These are phyloP conservation scores for Anthopleura xanthogrammica DNA, from an alignment of 92 coral and sea anemone genomes.

Conservation along the genomic window DNA sequence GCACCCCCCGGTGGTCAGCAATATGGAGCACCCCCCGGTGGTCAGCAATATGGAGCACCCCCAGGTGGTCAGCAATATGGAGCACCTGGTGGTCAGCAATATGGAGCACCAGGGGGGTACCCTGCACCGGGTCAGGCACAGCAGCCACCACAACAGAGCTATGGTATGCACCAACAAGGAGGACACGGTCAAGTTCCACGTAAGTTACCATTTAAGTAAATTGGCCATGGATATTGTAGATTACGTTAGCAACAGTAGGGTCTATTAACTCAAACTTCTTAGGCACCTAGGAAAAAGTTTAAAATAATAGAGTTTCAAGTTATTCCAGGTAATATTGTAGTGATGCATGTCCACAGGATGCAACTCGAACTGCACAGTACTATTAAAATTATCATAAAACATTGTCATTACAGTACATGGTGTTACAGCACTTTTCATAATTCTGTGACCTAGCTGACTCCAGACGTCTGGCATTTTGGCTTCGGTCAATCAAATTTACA, in stretches of 20 bases:
- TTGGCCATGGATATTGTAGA: background rate
- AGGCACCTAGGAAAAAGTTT: too few relatives aligned
- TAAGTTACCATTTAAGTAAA: background rate
- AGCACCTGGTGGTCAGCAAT: conserved; percentile 20
- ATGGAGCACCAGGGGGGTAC: conserved; percentile 46
- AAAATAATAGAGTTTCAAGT: too few relatives aligned
- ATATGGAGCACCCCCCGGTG: background rate
- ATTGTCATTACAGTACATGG: background rate
- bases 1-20: conserved; percentile 21
- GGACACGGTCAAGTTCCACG: background rate
- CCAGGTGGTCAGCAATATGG: conserved; percentile 20
- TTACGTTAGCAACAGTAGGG: background rate
- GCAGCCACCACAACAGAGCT: conserved; percentile 71
- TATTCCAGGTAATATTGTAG: too few relatives aligned
- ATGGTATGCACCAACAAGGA: conserved; percentile 25
- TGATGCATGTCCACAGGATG: too few relatives aligned
- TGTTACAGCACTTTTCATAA: background rate
- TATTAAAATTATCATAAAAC: too few relatives aligned
- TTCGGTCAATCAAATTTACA: too few relatives aligned
- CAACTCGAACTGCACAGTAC: too few relatives aligned
- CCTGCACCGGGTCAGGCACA: conserved; percentile 31
- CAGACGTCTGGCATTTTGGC: too few relatives aligned
- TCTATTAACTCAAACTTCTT: too few relatives aligned
- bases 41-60: conserved; percentile 19
- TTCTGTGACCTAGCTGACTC: too few relatives aligned